Percentiles rank a stretch among this genome's conserved stretches.
Evolutionary conservation across 2,113 vertebrate genomes (phyloP).

Genomic region (mouse (Mus musculus)): DNA sequence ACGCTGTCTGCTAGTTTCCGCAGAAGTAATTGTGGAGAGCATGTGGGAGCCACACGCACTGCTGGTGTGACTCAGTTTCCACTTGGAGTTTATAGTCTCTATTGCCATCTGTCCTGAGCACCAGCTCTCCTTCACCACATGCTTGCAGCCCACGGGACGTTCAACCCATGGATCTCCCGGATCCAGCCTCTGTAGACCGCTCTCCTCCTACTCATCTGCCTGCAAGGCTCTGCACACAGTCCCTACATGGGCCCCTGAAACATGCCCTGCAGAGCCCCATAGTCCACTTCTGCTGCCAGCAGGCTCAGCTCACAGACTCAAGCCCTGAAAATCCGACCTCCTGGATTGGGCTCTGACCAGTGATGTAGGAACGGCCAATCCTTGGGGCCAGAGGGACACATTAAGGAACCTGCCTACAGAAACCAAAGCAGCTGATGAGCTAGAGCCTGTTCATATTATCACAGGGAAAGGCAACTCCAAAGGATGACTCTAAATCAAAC

Average conservation of each 20-base stretch:
- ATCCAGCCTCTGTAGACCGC: background rate
- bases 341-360: background rate
- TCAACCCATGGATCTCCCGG: too few relatives aligned
- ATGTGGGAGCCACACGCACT: rapidly evolving
- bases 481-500: background rate
- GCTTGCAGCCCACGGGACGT: background rate
- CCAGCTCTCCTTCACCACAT: background rate
- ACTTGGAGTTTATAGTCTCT: background rate
- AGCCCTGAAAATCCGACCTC: rapidly evolving
- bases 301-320: background rate
- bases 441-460: background rate
- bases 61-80: background rate
- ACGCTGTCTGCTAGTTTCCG: rapidly evolving
- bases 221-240: background rate
- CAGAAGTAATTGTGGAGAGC: rapidly evolving
- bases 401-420: background rate
- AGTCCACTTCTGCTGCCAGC: background rate
- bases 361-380: too few relatives aligned
- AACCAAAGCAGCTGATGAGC: rapidly evolving
- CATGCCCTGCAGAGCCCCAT: background rate
- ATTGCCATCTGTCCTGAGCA: background rate
- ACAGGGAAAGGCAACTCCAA: rapidly evolving
- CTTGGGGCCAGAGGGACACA: background rate
- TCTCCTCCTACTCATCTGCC: background rate
- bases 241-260: background rate